Evolutionary conservation across 2,888 invertebrate species (phyloP).

Genomic region (Morpho helenor): DNA sequence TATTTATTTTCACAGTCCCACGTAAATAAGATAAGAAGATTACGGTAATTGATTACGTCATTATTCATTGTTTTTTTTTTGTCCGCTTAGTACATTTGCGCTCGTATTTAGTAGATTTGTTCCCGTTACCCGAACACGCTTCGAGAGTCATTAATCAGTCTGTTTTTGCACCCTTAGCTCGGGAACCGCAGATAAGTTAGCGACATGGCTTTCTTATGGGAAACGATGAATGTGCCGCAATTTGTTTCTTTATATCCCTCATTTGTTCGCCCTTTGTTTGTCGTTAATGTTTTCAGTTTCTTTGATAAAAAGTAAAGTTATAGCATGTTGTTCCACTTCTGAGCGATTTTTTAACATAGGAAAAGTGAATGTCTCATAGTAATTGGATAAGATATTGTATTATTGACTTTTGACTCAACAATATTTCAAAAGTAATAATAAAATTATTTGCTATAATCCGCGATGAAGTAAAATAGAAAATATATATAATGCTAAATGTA

Average conservation of each 20-base stretch:
- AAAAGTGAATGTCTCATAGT: too few species aligned
- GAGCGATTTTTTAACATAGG: too few species aligned
- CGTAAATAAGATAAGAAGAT: background rate
- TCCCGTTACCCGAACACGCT: conserved; percentile 17
- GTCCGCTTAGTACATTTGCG: conserved; percentile 2
- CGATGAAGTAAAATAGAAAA: too few species aligned
- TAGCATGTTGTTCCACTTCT: background rate
- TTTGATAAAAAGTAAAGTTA: background rate
- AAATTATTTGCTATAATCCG: too few species aligned
- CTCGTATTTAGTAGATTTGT: conserved; percentile 10
- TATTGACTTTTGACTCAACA: too few species aligned
- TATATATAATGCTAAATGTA: too few species aligned
- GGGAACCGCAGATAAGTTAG: conserved; percentile 29
- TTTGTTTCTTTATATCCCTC: conserved; percentile 22
- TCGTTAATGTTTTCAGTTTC: background rate
- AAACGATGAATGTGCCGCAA: conserved; percentile 19
- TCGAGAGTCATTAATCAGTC: conserved; percentile 48
- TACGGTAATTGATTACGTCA: background rate
- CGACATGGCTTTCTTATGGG: conserved; percentile 26
- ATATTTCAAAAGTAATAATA: too few species aligned
- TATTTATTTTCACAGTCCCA: too few species aligned
- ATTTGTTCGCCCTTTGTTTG: conserved; percentile 9
- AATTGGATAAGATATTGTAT: too few species aligned
- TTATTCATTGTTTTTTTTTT: conserved; percentile 1
- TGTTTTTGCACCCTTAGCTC: conserved; percentile 42